Conservation (phyloP, 2,888 invertebrate species). For the Epistrophe eligans region DNA sequence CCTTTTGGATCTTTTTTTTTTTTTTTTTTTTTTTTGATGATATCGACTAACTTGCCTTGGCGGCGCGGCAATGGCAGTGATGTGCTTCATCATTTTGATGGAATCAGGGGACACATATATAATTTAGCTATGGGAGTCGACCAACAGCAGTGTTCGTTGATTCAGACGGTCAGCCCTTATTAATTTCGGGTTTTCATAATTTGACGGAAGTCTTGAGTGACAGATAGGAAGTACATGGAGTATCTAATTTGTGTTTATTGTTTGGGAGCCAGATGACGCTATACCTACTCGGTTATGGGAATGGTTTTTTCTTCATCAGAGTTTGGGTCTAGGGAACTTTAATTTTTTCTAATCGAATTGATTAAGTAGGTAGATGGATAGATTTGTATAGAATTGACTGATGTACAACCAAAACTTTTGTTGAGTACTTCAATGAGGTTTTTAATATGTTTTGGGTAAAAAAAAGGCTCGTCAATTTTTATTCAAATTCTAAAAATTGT, state of each 20-base stretch:
- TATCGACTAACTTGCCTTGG: conserved; percentile 52
- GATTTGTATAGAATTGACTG: too few relatives aligned
- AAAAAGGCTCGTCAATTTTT: too few relatives aligned
- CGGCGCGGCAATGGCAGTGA: background rate
- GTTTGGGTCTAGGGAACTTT: background rate
- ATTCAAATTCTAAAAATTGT: too few relatives aligned
- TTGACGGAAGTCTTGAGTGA: conserved; percentile 73
- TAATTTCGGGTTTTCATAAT: conserved; percentile 69
- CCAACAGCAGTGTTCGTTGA: conserved; percentile 38
- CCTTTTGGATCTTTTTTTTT: conserved; percentile 20
- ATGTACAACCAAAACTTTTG: too few relatives aligned
- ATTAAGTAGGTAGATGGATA: background rate
- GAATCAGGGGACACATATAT: conserved; percentile 35
- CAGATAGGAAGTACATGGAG: conserved; percentile 64
- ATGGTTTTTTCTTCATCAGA: conserved; percentile 3
- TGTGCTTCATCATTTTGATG: conserved; percentile 73
- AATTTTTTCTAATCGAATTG: conserved; percentile 1
- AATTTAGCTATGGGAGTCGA: conserved; percentile 13
- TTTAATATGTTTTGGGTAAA: too few relatives aligned
- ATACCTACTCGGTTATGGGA: conserved; percentile 27
- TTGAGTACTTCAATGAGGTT: too few relatives aligned
- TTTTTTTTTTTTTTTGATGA: conserved; percentile 3
- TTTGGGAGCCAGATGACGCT: conserved; percentile 61
- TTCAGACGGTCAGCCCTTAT: conserved; percentile 63
- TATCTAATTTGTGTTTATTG: conserved; percentile 66